A percentile compares a stretch with the other conserved stretches of the same genome.
These are phyloP conservation scores for Chouioia cunea DNA, from an alignment of 2,888 invertebrate genomes.

Conservation along the genomic window DNA sequence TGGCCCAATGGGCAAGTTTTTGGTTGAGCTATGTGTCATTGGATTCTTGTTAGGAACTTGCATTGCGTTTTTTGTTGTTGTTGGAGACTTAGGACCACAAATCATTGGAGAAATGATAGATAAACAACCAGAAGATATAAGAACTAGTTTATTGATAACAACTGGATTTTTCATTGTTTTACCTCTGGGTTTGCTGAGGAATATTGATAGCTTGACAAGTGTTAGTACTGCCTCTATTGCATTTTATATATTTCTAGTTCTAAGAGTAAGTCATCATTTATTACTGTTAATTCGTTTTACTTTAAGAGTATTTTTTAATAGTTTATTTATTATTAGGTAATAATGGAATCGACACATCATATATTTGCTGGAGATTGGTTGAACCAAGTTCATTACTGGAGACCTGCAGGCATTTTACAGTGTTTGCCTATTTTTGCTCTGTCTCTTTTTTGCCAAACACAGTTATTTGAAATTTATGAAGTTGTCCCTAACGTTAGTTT, in stretches of 20 bases:
- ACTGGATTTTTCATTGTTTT: conserved; percentile 86
- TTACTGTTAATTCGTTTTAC: conserved; percentile 23
- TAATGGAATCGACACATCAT: conserved; percentile 82
- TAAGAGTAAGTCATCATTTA: conserved; percentile 76
- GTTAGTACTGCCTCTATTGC: conserved; percentile 91
- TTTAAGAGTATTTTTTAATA: conserved; percentile 17
- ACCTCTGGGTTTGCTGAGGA: conserved; percentile 88
- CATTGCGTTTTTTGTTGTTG: conserved; percentile 97
- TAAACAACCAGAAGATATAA: conserved; percentile 76
- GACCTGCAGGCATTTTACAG: conserved; percentile 87
- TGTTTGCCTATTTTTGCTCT: conserved; percentile 97
- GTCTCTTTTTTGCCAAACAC: conserved; percentile 98
- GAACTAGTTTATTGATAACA: conserved; percentile 78
- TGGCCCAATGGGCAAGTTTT: conserved; percentile 90
- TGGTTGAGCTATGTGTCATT: conserved; percentile 92
- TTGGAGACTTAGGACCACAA: conserved; percentile 95
- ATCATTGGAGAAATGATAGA: conserved; percentile 85
- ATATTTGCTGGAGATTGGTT: conserved; percentile 82
- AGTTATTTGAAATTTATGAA: conserved; percentile 93
- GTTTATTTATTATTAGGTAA: conserved; percentile 72
- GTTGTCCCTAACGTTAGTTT: conserved; percentile 88
- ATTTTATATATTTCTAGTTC: conserved; percentile 90
- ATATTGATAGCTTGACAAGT: conserved; percentile 89
- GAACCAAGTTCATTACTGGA: conserved; percentile 81
- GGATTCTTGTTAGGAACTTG: conserved; percentile 95